These are phyloP conservation scores for Drosophila acutilabella DNA, from an alignment of 2,888 invertebrate genomes.

Conservation along the genomic window DNA sequence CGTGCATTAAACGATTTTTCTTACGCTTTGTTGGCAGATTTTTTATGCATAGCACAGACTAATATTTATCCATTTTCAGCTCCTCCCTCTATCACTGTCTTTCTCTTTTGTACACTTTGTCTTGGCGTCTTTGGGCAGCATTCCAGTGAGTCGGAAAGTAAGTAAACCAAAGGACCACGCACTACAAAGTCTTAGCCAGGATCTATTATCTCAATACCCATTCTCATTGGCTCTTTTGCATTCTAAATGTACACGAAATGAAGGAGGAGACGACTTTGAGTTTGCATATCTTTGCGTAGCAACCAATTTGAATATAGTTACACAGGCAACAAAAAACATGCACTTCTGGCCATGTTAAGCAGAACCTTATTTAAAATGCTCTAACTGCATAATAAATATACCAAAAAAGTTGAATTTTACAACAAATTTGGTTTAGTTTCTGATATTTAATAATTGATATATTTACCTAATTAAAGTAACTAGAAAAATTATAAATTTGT, in stretches of 20 bases:
- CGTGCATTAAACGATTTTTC: slow-evolving; percentile 60
- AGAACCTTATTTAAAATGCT: slow-evolving; percentile 18
- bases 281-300: slow-evolving; percentile 73
- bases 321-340: slow-evolving; percentile 28
- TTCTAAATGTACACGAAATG: slow-evolving; percentile 31
- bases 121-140: slow-evolving; percentile 4
- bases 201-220: slow-evolving; percentile 2
- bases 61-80: slow-evolving; percentile 27
- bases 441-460: too few species aligned
- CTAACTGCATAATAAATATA: slow-evolving; percentile 8
- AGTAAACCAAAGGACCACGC: slow-evolving; percentile 22
- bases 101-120: background rate
- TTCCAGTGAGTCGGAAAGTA: slow-evolving; percentile 15
- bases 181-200: slow-evolving; percentile 29
- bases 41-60: slow-evolving; percentile 43
- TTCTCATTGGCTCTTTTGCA: background rate
- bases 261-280: slow-evolving; percentile 55
- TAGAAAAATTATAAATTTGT: too few species aligned
- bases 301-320: slow-evolving; percentile 69
- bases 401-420: background rate
- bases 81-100: background rate
- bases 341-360: background rate
- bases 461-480: too few species aligned
- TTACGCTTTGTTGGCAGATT: slow-evolving; percentile 54
- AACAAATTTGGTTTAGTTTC: too few species aligned